Percentiles rank a stretch among this genome's conserved stretches.
Evolutionary conservation across 1,140 invertebrate species (phyloP).

Genomic region (Drosophila bocqueti): DNA sequence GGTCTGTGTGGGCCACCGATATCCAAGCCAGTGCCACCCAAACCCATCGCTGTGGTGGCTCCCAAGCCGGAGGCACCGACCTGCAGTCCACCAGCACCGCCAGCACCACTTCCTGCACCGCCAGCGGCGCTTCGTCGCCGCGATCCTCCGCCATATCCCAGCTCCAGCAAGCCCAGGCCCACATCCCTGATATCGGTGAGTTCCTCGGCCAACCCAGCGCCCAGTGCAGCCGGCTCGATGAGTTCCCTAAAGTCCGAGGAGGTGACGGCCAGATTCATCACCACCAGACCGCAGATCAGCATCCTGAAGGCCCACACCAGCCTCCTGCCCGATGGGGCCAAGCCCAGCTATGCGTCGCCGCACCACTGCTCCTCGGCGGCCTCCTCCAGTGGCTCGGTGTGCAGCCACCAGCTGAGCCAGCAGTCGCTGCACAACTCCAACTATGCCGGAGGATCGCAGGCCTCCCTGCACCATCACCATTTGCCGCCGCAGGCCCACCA

Average conservation of each 20-base stretch:
- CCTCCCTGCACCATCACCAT: constrained; percentile 63
- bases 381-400: constrained; percentile 73
- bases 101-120: constrained; percentile 14
- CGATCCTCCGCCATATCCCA: constrained; percentile 87
- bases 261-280: constrained; percentile 88
- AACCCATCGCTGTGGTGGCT: constrained; percentile 35
- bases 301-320: constrained; percentile 89
- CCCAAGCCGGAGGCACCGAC: constrained; percentile 39
- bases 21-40: constrained; percentile 24
- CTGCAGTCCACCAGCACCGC: constrained; percentile 21
- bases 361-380: constrained; percentile 74
- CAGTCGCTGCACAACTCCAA: constrained; percentile 77
- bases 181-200: constrained; percentile 79
- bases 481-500: constrained; percentile 34
- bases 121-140: constrained; percentile 60
- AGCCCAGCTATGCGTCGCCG: constrained; percentile 86
- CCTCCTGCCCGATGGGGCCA: constrained; percentile 85
- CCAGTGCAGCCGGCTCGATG: constrained; percentile 60
- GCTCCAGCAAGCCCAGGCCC: constrained; percentile 83
- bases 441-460: constrained; percentile 71
- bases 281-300: constrained; percentile 89
- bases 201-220: constrained; percentile 51
- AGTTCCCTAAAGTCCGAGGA: constrained; percentile 86
- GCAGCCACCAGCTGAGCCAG: constrained; percentile 75
- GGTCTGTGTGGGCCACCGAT: constrained; percentile 76